Evolutionary conservation across 1,140 invertebrate genomes (phyloP).

Genomic region (Aporrectodea caliginosa): DNA sequence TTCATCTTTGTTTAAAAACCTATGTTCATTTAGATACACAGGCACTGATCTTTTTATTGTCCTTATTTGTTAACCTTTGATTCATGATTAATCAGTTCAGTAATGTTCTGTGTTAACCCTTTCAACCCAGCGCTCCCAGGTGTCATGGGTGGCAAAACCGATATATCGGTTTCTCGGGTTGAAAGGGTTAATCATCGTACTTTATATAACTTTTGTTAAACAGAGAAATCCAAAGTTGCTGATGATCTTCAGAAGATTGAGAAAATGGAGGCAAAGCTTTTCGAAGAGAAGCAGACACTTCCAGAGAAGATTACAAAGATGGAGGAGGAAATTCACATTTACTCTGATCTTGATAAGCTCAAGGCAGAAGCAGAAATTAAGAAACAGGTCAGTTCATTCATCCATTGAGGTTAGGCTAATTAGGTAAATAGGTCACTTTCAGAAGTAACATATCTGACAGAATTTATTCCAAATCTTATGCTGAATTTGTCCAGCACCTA

Average conservation of each 20-base stretch:
- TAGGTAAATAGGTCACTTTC: no score
- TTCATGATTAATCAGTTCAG: no score
- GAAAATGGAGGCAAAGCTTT: slow-evolving; percentile 61
- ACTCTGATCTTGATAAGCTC: slow-evolving; percentile 57
- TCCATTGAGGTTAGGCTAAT: neutral
- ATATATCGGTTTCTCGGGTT: no score
- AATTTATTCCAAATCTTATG: neutral
- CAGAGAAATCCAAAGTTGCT: slow-evolving; percentile 59
- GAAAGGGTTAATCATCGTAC: no score
- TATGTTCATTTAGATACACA: no score
- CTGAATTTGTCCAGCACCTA: neutral
- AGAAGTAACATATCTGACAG: neutral
- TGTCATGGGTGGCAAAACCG: no score
- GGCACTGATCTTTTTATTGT: no score
- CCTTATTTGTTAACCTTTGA: no score
- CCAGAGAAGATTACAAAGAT: slow-evolving; percentile 58
- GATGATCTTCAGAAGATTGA: slow-evolving; percentile 59
- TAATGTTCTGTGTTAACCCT: no score
- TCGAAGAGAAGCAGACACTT: slow-evolving; percentile 56
- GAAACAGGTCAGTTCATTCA: slow-evolving; percentile 44
- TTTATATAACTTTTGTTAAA: no score
- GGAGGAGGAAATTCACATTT: slow-evolving; percentile 58
- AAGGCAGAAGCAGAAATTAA: slow-evolving; percentile 57
- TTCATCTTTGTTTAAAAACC: no score
- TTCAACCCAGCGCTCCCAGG: no score